Percentiles rank a stretch among this genome's conserved stretches.
phyloP scores from a whole-genome alignment of 92 coral and sea anemone species.

The Anthopleura xanthogrammica region DNA sequence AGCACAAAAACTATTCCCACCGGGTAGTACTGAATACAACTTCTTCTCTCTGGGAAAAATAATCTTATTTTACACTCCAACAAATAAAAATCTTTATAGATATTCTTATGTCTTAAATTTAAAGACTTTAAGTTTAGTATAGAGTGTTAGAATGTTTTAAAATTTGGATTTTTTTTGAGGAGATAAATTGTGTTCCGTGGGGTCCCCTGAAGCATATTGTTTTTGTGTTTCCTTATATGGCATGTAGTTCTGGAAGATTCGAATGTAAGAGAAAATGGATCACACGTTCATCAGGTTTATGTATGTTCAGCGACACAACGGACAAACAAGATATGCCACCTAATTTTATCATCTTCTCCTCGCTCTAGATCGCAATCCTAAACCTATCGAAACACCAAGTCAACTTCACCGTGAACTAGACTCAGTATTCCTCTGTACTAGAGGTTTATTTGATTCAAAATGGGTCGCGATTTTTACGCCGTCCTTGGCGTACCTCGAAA shows the following conservation, averaged over 20 bases:
- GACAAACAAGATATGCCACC: neutral
- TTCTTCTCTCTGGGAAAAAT: neutral
- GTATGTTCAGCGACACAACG: constrained; percentile 1
- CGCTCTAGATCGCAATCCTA: constrained; percentile 6
- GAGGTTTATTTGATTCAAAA: constrained; percentile 11
- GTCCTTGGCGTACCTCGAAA: constrained; percentile 95
- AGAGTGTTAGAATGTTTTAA: neutral
- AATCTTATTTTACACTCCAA: neutral
- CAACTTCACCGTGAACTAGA: neutral
- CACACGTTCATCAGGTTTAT: constrained; percentile 15
- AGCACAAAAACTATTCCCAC: neutral
- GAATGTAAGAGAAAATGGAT: constrained; percentile 22
- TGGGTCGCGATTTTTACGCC: constrained; percentile 91
- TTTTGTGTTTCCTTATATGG: constrained; percentile 22
- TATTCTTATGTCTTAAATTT: neutral
- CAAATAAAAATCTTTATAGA: neutral
- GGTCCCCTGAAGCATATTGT: constrained; percentile 11
- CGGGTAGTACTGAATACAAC: neutral
- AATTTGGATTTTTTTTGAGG: neutral
- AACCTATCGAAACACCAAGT: neutral
- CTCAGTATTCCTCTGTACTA: neutral
- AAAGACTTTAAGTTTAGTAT: neutral
- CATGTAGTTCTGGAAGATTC: constrained; percentile 34
- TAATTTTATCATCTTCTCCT: neutral
- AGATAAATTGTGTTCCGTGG: neutral